phyloP scores from a whole-genome alignment of 2,113 vertebrate species.

The Calyptomena viridis region DNA sequence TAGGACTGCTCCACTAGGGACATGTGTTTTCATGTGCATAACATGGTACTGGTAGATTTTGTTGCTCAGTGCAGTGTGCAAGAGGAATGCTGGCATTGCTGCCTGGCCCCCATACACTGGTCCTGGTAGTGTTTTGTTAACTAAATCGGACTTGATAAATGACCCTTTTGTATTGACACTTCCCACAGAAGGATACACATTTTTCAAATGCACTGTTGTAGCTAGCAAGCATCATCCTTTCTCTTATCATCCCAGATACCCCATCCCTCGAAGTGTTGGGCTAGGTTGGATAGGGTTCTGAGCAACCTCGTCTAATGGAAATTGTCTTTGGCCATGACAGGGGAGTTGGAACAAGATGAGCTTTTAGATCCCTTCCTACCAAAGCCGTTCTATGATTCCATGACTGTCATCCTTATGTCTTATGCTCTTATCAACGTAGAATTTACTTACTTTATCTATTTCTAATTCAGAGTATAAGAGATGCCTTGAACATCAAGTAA shows the following conservation, averaged over 20 bases:
- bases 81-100: background rate
- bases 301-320: background rate
- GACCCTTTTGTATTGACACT: accelerated
- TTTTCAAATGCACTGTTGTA: background rate
- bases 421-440: background rate
- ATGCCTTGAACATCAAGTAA: background rate
- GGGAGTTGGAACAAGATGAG: background rate
- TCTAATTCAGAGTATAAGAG: background rate
- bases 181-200: background rate
- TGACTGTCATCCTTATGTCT: background rate
- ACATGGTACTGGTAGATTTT: background rate
- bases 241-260: background rate
- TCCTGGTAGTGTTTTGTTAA: background rate
- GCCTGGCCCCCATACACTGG: accelerated
- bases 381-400: background rate
- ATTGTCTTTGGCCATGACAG: background rate
- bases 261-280: background rate
- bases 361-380: background rate
- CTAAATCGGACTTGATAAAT: accelerated
- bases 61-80: background rate
- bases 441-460: background rate
- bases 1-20: background rate
- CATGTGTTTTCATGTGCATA: background rate
- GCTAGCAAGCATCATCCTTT: background rate
- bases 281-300: accelerated